Percentiles rank a stretch among this genome's conserved stretches.
Evolutionary conservation across 2,888 invertebrate species (phyloP).

Genomic region (Meandrusa payeni): DNA sequence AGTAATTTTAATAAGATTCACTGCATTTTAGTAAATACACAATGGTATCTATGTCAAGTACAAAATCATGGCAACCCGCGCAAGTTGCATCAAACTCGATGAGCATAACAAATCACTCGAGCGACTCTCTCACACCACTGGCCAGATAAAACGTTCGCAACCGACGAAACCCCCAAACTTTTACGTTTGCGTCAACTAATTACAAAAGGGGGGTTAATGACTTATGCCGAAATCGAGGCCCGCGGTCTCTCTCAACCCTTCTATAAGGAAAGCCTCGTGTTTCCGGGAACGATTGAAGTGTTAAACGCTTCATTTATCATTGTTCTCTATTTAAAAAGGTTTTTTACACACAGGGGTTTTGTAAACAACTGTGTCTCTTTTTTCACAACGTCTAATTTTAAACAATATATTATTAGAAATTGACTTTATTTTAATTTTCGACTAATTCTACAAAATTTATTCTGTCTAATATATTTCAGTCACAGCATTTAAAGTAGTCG

Average conservation of each 20-base stretch:
- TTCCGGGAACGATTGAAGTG: constrained; percentile 8
- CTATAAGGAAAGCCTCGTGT: constrained; percentile 12
- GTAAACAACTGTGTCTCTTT: no score
- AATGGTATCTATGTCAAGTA: no score
- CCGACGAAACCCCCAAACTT: constrained; percentile 33
- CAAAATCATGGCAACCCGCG: neutral
- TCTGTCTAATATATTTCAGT: no score
- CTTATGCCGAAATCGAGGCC: constrained; percentile 19
- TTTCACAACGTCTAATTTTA: no score
- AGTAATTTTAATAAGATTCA: no score
- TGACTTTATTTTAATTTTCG: no score
- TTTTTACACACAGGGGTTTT: neutral
- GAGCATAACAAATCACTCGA: constrained; percentile 23
- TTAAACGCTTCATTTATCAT: constrained; percentile 14
- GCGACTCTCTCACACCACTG: constrained; percentile 32
- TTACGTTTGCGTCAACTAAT: constrained; percentile 34
- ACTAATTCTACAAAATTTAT: no score
- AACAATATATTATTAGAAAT: no score
- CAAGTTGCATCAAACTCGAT: constrained; percentile 8
- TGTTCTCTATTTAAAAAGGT: constrained; percentile 8
- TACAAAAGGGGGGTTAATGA: constrained; percentile 22
- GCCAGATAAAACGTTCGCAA: constrained; percentile 33
- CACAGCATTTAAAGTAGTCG: no score
- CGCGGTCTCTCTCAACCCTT: constrained; percentile 24
- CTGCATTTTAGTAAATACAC: no score